Percentiles rank a stretch among this genome's conserved stretches.
These are phyloP conservation scores for Phenacoccus solenopsis DNA, from an alignment of 1,140 invertebrate species.

Conservation along the genomic window DNA sequence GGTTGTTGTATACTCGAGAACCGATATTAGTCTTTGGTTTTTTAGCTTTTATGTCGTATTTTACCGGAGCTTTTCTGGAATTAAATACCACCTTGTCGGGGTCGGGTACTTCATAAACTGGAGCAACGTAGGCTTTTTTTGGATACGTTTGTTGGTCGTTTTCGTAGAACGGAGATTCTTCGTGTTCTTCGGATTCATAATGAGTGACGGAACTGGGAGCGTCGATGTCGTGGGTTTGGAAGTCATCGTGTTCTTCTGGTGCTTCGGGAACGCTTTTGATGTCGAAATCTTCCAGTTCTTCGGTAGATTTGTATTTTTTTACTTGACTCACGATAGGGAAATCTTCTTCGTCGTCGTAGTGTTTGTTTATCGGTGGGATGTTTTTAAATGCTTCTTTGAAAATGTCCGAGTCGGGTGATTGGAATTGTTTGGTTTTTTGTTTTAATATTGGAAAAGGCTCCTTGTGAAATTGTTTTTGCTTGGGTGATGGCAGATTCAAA, in stretches of 20 bases:
- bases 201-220: not conserved
- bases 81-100: conserved; percentile 5
- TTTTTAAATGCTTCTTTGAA: conserved; percentile 13
- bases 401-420: not conserved
- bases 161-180: not conserved
- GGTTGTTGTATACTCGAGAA: not conserved
- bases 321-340: not conserved
- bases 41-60: conserved; percentile 17
- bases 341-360: not conserved
- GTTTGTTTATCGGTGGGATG: not conserved
- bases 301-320: not conserved
- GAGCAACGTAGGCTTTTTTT: conserved; percentile 18
- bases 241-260: not conserved
- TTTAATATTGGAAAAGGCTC: not conserved
- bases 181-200: not conserved
- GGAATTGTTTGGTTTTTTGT: not conserved
- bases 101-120: not conserved
- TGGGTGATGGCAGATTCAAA: not conserved
- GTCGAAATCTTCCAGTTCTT: not conserved
- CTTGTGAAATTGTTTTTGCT: not conserved
- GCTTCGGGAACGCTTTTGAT: not conserved
- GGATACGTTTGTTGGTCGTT: not conserved
- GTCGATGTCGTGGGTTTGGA: not conserved
- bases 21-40: conserved; percentile 10
- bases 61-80: conserved; percentile 12